Evolutionary conservation across 2,797 vertebrate genomes (phyloP), one percentile per base, ranked within the genome.

Genomic region (Nyctibius grandis): DNA sequence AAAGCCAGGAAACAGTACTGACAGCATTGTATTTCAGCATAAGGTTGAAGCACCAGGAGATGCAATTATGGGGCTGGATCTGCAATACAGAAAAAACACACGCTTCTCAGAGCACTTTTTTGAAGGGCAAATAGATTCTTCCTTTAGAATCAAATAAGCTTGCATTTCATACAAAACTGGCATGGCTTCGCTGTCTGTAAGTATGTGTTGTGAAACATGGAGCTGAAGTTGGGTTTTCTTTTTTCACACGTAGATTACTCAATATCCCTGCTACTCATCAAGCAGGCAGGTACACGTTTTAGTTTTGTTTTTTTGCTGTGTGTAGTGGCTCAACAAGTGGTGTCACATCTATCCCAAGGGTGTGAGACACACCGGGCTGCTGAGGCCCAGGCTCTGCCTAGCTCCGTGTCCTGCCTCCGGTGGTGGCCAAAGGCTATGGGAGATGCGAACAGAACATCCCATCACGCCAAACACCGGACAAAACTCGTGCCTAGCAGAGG

Each of bases 231-330:
- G 14, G 6, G 3, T 13, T 57, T 48, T 47, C 4, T 10, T 51
- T 38, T 60, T 26, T 16, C 8, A 6, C 16, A 2, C 1, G 21
- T 13, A 8, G 8, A 40, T 21, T 6, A 1, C 22, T 64, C 3
- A 0, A 2, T 44, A 9, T 38, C 20, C 17, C 33, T 10, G n/a
- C 33, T 9, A 1, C 31, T 22, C n/a, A n/a, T n/a, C n/a, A n/a
- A n/a, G 23, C 1, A 29, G 29, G 22, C 26, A 40, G 25, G 10
- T 12, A 2, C 12, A 0, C 0, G 16, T 8, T 14, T 47, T 13
- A 8, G 44, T 10, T 25, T 15, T 18, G 26, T 33, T 38, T 33
- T 36, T 26, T 8, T 11, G 4, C 7, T 14, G 7, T 3, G 38
- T 9, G 15, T 4, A 15, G 22, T 2, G 26, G 44, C 40, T 67